Percentiles rank a stretch among this genome's conserved stretches.
Evolutionary conservation across 2,797 vertebrate genomes (phyloP).

Genomic region (Schizothorax lantsangensis): DNA sequence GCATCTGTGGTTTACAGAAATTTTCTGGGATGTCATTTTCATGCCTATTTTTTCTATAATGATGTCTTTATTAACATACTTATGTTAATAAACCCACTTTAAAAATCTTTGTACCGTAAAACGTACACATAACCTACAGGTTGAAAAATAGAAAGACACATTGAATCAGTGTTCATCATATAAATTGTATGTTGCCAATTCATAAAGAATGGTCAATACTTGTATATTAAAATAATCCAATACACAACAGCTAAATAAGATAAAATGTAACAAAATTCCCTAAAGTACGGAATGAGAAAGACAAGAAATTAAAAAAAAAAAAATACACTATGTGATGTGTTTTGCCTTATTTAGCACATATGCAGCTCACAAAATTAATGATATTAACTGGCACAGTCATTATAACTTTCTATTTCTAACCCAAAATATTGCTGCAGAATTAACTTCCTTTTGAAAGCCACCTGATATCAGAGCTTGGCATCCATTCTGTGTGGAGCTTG

Average conservation of each 20-base stretch:
- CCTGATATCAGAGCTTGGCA: conserved; percentile 10
- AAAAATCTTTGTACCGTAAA: not conserved
- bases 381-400: not conserved
- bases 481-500: not conserved
- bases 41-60: not conserved
- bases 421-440: conserved; percentile 24
- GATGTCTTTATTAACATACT: not conserved
- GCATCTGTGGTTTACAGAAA: not conserved
- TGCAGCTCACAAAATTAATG: not conserved
- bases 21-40: not conserved
- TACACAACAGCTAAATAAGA: not conserved
- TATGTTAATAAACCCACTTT: not conserved
- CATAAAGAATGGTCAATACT: not conserved
- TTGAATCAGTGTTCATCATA: not conserved
- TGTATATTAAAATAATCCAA: not conserved
- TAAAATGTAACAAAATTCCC: not conserved
- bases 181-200: not conserved
- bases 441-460: conserved; percentile 9
- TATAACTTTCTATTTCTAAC: not conserved
- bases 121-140: not conserved
- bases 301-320: not conserved
- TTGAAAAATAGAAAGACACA: not conserved
- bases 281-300: not conserved
- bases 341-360: not conserved
- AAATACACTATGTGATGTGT: not conserved